phyloP scores from a whole-genome alignment of 2,797 vertebrate species.

The Megaceryle alcyon region DNA sequence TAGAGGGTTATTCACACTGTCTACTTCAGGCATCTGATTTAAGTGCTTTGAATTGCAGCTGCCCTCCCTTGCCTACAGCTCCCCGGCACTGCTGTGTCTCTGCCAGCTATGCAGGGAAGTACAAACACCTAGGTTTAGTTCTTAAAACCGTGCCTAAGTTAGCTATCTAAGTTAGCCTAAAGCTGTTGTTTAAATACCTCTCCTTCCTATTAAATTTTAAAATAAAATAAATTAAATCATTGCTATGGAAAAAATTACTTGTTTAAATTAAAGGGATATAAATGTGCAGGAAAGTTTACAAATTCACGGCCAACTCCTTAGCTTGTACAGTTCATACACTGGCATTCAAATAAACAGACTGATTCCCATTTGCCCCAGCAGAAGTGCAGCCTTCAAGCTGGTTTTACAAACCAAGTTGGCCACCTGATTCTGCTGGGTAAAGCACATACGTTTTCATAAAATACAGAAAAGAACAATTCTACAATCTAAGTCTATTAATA shows the following conservation, averaged over 20 bases:
- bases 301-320: conserved; percentile 38
- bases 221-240: background rate
- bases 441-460: background rate
- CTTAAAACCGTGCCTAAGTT: conserved; percentile 4
- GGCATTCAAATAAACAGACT: conserved; percentile 40
- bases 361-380: background rate
- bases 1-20: conserved; percentile 25
- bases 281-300: conserved; percentile 37
- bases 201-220: background rate
- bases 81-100: background rate
- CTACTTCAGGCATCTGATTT: conserved; percentile 39
- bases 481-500: background rate
- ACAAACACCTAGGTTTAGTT: conserved; percentile 29
- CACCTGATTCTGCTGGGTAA: conserved; percentile 24
- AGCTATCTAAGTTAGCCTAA: conserved; percentile 30
- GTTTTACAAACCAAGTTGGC: background rate
- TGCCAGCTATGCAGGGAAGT: background rate
- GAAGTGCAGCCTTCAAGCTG: background rate
- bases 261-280: conserved; percentile 35
- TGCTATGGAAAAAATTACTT: conserved; percentile 22
- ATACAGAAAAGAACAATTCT: conserved; percentile 7
- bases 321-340: conserved; percentile 1
- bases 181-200: conserved; percentile 15
- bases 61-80: background rate
- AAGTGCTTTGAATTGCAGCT: conserved; percentile 34